phyloP scores from a whole-genome alignment of 1,140 invertebrate genomes.

The Planococcus citri region DNA sequence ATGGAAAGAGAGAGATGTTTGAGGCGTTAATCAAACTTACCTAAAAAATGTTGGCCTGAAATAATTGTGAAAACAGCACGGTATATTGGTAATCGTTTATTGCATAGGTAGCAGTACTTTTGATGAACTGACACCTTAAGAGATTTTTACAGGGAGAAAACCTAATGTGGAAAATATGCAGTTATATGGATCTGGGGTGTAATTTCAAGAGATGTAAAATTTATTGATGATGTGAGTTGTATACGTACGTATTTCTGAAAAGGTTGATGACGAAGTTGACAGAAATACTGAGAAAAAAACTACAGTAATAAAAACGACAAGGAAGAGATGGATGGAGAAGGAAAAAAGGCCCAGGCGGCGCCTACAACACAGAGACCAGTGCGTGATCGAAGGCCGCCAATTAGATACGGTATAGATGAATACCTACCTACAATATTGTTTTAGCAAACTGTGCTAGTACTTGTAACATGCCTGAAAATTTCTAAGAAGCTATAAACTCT shows the following conservation, averaged over 20 bases:
- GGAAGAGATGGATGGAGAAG: too few relatives aligned
- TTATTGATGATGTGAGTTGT: not conserved
- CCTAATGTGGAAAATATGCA: not conserved
- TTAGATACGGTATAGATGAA: not conserved
- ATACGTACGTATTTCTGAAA: not conserved
- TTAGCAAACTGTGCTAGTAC: not conserved
- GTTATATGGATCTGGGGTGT: not conserved
- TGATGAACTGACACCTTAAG: not conserved
- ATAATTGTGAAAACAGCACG: not conserved
- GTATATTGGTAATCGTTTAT: not conserved
- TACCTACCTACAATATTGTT: not conserved
- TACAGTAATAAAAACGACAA: too few relatives aligned
- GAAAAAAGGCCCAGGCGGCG: not conserved
- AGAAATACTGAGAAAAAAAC: too few relatives aligned
- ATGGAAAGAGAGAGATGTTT: not conserved
- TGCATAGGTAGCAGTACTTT: not conserved
- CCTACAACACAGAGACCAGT: not conserved
- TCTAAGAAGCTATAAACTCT: not conserved
- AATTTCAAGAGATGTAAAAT: conserved; percentile 6
- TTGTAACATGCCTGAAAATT: not conserved
- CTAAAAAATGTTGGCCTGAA: not conserved
- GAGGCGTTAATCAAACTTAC: not conserved
- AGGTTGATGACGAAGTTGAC: not conserved
- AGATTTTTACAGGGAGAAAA: not conserved
- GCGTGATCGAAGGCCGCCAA: not conserved